These are phyloP conservation scores for Acropora yongei DNA, from an alignment of 64 coral and sea anemone species.

Conservation along the genomic window DNA sequence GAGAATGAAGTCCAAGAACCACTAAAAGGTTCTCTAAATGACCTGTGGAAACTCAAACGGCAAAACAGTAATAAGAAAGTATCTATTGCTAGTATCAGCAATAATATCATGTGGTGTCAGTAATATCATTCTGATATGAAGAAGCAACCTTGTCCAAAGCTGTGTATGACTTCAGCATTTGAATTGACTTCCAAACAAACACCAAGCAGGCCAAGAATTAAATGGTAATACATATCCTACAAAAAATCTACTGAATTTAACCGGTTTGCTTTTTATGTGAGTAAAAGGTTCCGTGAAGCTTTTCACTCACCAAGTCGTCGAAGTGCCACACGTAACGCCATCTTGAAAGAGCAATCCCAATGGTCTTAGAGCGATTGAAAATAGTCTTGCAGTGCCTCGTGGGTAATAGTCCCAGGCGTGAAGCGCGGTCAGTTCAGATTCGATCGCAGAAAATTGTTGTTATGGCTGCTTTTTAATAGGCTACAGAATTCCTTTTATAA, in stretches of 20 bases:
- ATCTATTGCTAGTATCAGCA: no score
- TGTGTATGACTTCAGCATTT: no score
- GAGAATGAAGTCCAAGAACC: no score
- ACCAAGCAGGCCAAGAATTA: no score
- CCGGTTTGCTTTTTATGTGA: background rate
- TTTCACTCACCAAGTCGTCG: conserved; percentile 80
- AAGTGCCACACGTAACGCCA: conserved; percentile 97
- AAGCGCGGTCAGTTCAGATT: conserved; percentile 62
- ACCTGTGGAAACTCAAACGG: no score
- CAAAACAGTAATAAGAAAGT: no score
- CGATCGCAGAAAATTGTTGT: background rate
- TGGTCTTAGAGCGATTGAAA: conserved; percentile 31
- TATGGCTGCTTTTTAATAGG: background rate
- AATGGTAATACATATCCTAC: no score
- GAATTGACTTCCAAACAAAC: no score
- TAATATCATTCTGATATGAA: no score
- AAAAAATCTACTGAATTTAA: background rate
- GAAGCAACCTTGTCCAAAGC: no score
- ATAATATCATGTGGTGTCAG: no score
- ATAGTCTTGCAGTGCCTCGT: conserved; percentile 13
- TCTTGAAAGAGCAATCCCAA: conserved; percentile 84
- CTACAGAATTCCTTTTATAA: background rate
- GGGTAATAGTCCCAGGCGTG: conserved; percentile 35
- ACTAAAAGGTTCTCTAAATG: no score
- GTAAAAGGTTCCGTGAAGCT: background rate